Evolutionary conservation across 2,888 invertebrate species (phyloP).

Genomic region (Lochmaea capreae): DNA sequence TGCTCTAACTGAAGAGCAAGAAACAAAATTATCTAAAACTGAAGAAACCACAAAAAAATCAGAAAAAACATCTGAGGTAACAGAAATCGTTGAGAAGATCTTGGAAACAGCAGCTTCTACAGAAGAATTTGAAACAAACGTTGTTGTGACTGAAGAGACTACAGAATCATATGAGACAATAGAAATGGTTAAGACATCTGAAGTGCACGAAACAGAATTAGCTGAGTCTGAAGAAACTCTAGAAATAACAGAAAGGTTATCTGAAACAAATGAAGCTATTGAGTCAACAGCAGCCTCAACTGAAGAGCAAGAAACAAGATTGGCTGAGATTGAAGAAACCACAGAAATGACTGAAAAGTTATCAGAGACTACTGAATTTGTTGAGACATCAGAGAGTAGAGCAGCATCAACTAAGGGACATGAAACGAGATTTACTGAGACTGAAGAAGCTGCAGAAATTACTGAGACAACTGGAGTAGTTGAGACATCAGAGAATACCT

Average conservation of each 20-base stretch:
- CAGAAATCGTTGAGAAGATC: neutral
- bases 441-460: neutral
- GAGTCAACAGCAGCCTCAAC: neutral
- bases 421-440: neutral
- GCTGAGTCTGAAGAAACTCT: neutral
- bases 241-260: neutral
- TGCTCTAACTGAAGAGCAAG: neutral
- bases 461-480: neutral
- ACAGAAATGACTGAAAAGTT: neutral
- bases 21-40: conserved; percentile 3
- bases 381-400: too few species aligned
- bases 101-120: too few species aligned
- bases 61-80: neutral
- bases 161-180: neutral
- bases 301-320: conserved; percentile 1
- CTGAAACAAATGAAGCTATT: too few species aligned
- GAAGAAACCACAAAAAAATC: neutral
- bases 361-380: too few species aligned
- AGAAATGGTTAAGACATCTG: neutral
- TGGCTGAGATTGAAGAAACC: neutral
- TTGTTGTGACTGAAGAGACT: neutral
- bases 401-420: too few species aligned
- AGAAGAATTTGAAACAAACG: too few species aligned
- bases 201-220: neutral
- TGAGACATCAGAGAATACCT: neutral